Evolutionary conservation across 2,888 invertebrate species (phyloP), one percentile per base, ranked within the genome.

Genomic region (Mesorhabditis spiculigera): DNA sequence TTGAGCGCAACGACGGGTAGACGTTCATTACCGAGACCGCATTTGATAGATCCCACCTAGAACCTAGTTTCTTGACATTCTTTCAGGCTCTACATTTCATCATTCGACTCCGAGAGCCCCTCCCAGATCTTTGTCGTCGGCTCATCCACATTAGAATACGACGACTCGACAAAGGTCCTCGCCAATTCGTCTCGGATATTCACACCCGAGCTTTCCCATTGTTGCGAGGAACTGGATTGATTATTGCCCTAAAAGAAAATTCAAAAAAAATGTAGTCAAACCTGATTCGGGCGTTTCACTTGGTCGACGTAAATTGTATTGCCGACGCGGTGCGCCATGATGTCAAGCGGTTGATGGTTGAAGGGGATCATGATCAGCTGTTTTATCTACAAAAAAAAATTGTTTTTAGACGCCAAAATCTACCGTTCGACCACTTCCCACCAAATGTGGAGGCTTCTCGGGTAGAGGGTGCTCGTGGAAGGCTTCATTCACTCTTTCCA

Each of bases 21-120:
- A 50, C 8, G 58, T 50, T 50, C 58, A 50, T 50, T n/a, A 50
- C 8, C 8, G 58, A 10, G 10, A 50, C 58, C n/a, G 58, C 58
- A n/a, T 50, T 50, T 50, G 58, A 50, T 50, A 50, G 58, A 50
- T 50, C 58, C 58, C 58, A 50, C 8, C 58, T 50, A n/a, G n/a
- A 50, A 50, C 8, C 28, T 28, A 28, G 28, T 28, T 28, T 28
- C 28, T 28, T 28, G 28, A 28, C 28, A 28, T 28, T 28, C n/a
- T 28, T 28, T 28, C 3, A 28, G 28, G 28, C 28, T n/a, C n/a
- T 50, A 50, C 58, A 50, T 50, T 13, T 50, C 58, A 13, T 50
- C 58, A 13, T 1, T 10, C n/a, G 58, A 50, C n/a, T 50, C 10
- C n/a, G 58, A 13, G 10, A 50, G n/a, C n/a, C 58, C 58, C 3